Evolutionary conservation across 2,113 vertebrate species (phyloP).

Genomic region (Myocastor coypus): DNA sequence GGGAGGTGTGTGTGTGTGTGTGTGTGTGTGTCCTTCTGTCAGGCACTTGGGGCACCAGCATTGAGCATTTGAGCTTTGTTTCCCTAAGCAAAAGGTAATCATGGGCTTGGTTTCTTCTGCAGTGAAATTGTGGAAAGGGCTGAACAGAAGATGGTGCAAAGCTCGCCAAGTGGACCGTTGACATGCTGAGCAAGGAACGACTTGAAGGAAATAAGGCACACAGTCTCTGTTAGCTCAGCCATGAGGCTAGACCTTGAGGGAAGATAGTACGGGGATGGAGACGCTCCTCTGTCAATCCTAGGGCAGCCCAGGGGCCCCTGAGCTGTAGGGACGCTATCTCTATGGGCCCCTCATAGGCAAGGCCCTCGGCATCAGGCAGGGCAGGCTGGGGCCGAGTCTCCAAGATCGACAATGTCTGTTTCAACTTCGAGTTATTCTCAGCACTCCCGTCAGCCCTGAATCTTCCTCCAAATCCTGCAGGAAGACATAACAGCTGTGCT

Average conservation of each 20-base stretch:
- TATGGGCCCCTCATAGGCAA: not conserved
- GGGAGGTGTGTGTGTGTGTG: not conserved
- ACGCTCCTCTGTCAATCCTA: not conserved
- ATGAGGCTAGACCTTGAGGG: not conserved
- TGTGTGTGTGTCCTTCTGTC: not conserved
- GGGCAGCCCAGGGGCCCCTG: not conserved
- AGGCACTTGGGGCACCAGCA: not conserved
- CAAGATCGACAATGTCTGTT: not conserved
- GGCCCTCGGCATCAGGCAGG: not conserved
- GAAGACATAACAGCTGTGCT: not conserved
- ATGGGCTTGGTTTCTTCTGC: not conserved
- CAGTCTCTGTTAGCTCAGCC: not conserved
- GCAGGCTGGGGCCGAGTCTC: not conserved
- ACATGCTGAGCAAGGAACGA: not conserved
- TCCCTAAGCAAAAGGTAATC: not conserved
- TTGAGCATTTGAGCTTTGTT: not conserved
- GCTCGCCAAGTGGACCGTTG: not conserved
- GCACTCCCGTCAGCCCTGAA: not conserved
- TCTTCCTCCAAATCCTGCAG: not conserved
- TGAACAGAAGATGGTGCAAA: not conserved
- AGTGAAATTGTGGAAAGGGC: not conserved
- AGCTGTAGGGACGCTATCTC: not conserved
- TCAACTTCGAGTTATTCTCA: not conserved
- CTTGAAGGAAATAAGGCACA: constrained; percentile 1
- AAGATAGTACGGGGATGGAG: not conserved